A percentile compares a stretch with the other conserved stretches of the same genome.
Evolutionary conservation across 2,797 vertebrate genomes (phyloP).

Genomic region (Sebastolobus alascanus): DNA sequence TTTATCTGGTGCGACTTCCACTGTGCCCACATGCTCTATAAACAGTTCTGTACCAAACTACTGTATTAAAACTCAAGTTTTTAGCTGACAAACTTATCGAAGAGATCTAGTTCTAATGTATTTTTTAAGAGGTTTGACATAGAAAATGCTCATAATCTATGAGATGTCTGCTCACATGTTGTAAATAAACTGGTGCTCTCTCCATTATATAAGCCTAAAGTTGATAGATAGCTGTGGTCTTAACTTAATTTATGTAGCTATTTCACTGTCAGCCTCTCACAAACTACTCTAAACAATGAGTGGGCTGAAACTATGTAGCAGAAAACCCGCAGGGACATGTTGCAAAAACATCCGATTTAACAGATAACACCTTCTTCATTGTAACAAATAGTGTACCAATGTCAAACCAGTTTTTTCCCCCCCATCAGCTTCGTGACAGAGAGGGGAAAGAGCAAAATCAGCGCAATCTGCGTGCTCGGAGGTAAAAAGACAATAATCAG

Average conservation of each 20-base stretch:
- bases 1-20: constrained; percentile 3
- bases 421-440: constrained; percentile 39
- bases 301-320: constrained; percentile 30
- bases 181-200: not conserved
- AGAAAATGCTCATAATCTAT: not conserved
- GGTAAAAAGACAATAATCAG: constrained; percentile 28
- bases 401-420: constrained; percentile 30
- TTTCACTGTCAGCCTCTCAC: not conserved
- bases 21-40: not conserved
- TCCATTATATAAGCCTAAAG: constrained; percentile 1
- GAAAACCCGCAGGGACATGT: constrained; percentile 19
- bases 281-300: constrained; percentile 27
- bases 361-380: not conserved
- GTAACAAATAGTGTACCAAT: not conserved
- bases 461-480: constrained; percentile 31
- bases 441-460: constrained; percentile 43
- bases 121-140: not conserved
- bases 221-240: not conserved
- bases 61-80: not conserved
- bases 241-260: constrained; percentile 11
- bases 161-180: not conserved
- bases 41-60: not conserved
- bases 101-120: not conserved
- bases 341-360: constrained; percentile 27
- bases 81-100: not conserved